These are phyloP conservation scores for Pristionchus entomophagus DNA, from an alignment of 2,888 invertebrate genomes.

Conservation along the genomic window DNA sequence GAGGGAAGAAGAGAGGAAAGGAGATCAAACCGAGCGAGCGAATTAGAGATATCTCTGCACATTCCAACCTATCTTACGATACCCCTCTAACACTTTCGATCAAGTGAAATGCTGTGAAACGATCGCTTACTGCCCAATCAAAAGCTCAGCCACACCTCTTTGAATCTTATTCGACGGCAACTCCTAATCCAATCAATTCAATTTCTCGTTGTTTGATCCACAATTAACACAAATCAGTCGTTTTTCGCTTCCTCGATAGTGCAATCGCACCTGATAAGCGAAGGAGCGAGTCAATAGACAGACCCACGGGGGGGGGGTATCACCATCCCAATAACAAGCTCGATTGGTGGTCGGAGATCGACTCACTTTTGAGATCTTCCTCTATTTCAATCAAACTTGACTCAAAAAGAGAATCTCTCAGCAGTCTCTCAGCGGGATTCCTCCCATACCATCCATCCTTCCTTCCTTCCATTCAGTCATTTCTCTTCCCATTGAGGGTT, in stretches of 20 bases:
- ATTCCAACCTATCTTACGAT: conserved; percentile 30
- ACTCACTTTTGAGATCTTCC: neutral
- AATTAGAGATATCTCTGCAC: conserved; percentile 12
- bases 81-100: neutral
- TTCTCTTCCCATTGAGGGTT: conserved; percentile 7
- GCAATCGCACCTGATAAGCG: conserved; percentile 39
- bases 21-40: conserved; percentile 17
- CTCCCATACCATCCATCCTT: neutral
- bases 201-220: neutral
- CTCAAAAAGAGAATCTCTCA: neutral
- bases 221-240: conserved; percentile 4
- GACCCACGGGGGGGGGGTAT: neutral
- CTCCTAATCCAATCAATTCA: neutral
- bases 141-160: neutral
- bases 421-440: neutral
- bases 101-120: conserved; percentile 14
- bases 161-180: neutral
- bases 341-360: neutral
- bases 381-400: neutral
- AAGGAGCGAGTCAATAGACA: neutral
- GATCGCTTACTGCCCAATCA: neutral
- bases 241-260: conserved; percentile 29
- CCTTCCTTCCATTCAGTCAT: neutral
- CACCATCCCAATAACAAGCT: neutral
- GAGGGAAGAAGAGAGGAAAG: neutral